Evolutionary conservation across 2,888 invertebrate species (phyloP).

Genomic region (Erannis defoliaria): DNA sequence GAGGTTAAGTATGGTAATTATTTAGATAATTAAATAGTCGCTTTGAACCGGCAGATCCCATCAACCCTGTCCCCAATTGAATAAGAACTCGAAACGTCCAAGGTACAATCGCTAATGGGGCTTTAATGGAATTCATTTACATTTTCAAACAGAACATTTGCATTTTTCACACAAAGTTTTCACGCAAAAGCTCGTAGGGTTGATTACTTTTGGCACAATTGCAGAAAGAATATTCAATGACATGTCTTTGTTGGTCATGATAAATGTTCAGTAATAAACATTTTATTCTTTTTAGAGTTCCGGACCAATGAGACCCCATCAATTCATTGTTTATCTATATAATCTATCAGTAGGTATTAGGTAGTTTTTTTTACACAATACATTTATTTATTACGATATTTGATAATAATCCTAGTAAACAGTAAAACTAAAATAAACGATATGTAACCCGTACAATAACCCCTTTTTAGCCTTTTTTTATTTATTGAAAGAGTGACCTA

Average conservation of each 20-base stretch:
- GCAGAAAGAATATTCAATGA: background rate
- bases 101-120: constrained; percentile 28
- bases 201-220: background rate
- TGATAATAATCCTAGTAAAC: too few relatives aligned
- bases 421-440: too few relatives aligned
- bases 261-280: too few relatives aligned
- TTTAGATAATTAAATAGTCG: constrained; percentile 6
- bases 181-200: background rate
- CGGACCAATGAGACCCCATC: too few relatives aligned
- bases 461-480: too few relatives aligned
- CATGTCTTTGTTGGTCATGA: background rate
- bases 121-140: constrained; percentile 38
- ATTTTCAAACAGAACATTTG: constrained; percentile 37
- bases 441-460: too few relatives aligned
- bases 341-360: too few relatives aligned
- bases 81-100: constrained; percentile 21
- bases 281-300: too few relatives aligned
- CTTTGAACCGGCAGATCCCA: constrained; percentile 27
- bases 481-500: too few relatives aligned
- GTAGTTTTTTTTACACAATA: too few relatives aligned
- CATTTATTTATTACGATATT: too few relatives aligned
- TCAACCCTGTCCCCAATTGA: constrained; percentile 32
- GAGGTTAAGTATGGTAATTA: constrained; percentile 7
- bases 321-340: too few relatives aligned
- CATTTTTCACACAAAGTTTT: constrained; percentile 23